phyloP scores from a whole-genome alignment of 2,113 vertebrate genomes.

The Formicarius rufipectus region DNA sequence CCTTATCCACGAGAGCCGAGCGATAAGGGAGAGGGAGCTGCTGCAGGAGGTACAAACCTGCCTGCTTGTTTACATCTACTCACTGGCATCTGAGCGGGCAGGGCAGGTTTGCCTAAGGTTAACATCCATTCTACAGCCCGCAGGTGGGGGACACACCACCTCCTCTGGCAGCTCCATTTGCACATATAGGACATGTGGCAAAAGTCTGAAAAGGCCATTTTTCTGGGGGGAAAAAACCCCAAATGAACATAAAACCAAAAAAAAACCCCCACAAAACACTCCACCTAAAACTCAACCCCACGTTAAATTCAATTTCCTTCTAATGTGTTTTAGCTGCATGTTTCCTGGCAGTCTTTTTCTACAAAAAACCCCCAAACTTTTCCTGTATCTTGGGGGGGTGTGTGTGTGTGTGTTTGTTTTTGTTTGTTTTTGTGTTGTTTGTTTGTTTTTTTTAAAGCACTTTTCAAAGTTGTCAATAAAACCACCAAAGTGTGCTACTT shows the following conservation, averaged over 20 bases:
- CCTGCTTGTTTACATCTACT: neutral
- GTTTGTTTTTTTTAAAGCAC: too few relatives aligned
- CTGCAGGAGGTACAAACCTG: neutral
- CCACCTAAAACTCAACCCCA: neutral
- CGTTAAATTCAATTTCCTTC: neutral
- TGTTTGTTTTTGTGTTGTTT: too few relatives aligned
- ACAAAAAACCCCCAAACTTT: neutral
- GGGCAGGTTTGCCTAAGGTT: neutral
- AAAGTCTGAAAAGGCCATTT: neutral
- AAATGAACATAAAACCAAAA: neutral
- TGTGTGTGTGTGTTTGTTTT: too few relatives aligned
- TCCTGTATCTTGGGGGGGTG: too few relatives aligned
- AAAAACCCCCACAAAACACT: neutral
- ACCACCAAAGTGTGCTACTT: neutral
- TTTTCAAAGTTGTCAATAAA: neutral
- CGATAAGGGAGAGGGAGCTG: neutral
- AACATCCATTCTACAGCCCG: neutral
- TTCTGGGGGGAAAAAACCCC: neutral
- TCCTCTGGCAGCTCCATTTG: neutral
- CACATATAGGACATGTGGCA: neutral
- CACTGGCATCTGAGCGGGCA: neutral
- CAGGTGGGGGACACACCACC: neutral
- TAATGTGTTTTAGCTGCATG: too few relatives aligned
- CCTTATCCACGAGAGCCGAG: slow-evolving; percentile 3
- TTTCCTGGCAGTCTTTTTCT: neutral